Base-by-base conservation (phyloP, 2,888 invertebrate species). In the Microctonus aethiopoides region DNA sequence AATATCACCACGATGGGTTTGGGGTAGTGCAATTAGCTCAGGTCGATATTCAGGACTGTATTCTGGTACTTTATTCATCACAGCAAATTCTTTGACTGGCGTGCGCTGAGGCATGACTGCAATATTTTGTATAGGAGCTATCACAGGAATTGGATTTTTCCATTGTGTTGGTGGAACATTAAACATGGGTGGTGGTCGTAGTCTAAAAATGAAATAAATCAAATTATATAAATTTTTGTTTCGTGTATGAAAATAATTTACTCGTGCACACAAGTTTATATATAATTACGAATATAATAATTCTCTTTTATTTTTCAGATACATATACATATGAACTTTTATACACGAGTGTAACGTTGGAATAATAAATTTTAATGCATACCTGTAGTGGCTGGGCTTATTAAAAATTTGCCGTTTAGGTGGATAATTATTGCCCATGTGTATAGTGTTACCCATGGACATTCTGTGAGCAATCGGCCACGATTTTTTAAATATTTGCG, bases 401-500 rank as follows among this genome's bases (percentile, higher is more conserved):
- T 80, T 57, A 52, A 29, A 79, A 9, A 77, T 39, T 2, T 81
- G 80, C 68, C 83, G 76, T 59, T 83, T 83, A 39, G 77, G 82
- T 9, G 79, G 78, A 20, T 77, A 79, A 68, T 77, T 79, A 1
- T 72, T 78, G 32, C 76, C 76, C 3, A 83, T 77, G 62, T 82
- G 81, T 41, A 83, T 73, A 10, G 81, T 77, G 61, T 84, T 84
- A 16, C 82, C 84, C 77, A 81, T 77, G 0, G 84, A 80, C 65
- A 84, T 81, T 71, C 84, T 78, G 41, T 79, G 81, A 13, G 74
- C 74, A 0, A 84, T 81, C 1, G 83, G 82, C 81, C 84, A 84
- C 34, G 81, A 73, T 67, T 84, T 83, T 57, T 84, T 84, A 68
- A 72, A 81, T 24, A 86, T 76, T 63, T 80, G 84, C 2, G 82